These are phyloP conservation scores for Gavia stellata DNA, from an alignment of 2,113 vertebrate genomes.

Conservation along the genomic window DNA sequence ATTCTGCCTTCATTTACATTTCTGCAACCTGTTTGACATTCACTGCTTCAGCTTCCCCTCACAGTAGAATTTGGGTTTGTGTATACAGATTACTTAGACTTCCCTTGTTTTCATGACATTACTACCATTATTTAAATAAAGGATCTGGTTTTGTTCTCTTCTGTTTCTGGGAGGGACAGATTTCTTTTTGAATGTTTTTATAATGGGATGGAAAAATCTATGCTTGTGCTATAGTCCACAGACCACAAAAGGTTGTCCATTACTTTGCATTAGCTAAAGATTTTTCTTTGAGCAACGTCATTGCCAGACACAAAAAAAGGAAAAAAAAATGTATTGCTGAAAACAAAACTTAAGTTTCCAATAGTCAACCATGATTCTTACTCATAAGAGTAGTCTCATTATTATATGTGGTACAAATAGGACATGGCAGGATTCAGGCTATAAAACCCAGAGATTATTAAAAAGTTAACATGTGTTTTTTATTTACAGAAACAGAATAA, in stretches of 20 bases:
- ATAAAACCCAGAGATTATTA: slow-evolving; percentile 26
- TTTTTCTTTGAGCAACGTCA: neutral
- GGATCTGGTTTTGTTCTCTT: neutral
- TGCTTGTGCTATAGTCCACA: neutral
- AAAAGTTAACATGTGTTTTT: neutral
- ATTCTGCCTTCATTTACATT: neutral
- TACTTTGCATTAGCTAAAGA: neutral
- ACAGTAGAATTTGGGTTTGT: neutral
- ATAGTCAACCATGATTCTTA: neutral
- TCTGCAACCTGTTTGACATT: neutral
- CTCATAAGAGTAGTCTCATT: neutral
- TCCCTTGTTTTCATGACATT: neutral
- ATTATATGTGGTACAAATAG: neutral
- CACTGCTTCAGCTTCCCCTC: neutral
- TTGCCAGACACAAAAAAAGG: neutral
- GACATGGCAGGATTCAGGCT: neutral
- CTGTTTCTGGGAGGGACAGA: neutral
- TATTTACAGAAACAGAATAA: slow-evolving; percentile 39
- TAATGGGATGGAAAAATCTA: neutral
- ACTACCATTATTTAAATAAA: neutral
- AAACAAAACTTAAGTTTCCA: neutral
- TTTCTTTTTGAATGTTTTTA: neutral
- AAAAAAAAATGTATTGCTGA: neutral
- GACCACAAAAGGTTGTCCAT: neutral
- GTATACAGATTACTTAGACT: neutral